Base-by-base conservation (phyloP, 1,140 invertebrate genomes). In the Hormaphis cornu region DNA sequence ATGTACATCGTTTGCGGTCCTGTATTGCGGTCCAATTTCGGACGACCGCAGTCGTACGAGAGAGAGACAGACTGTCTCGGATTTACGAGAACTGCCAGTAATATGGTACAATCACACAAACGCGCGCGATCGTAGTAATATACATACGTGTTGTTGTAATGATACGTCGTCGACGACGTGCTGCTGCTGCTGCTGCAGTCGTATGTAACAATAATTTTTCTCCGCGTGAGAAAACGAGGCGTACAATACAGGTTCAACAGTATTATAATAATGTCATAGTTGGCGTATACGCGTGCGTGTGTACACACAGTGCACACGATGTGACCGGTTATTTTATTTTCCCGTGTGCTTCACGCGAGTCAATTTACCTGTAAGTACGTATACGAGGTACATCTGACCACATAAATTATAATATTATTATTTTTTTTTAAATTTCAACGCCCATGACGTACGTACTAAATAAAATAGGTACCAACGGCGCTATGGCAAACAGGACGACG, bases 171-270 rank as follows among this genome's bases (percentile, higher is more conserved):
- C n/a, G n/a, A n/a, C n/a, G n/a, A n/a, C n/a, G n/a, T n/a, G n/a
- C n/a, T n/a, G n/a, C n/a, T n/a, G n/a, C n/a, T n/a, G n/a, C n/a
- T n/a, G n/a, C n/a, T n/a, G n/a, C n/a, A n/a, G n/a, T n/a, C n/a
- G n/a, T n/a, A n/a, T n/a, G n/a, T n/a, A n/a, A n/a, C n/a, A n/a
- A 18, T 56, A 56, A 40, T 58, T 58, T 58, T 58, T 58, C n/a
- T 58, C 14, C 54, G n/a, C n/a, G 54, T 58, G 54, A 58, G 54
- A 58, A 58, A 58, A 58, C 54, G 14, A 58, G 35, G 33, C 33
- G 54, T 40, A 53, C 18, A 53, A 54, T 18, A 20, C 20, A 35
- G 20, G 37, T 37, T 33, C 9, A 56, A 35, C 14, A n/a, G 10
- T 22, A 12, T 24, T 12, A 22, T 12, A 48, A 48, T 26, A 58